These are phyloP conservation scores for Bombyx mori DNA, from an alignment of 1,140 invertebrate species.

Conservation along the genomic window ASM3026992v2 NC_085134.1:3220501-3221000, in stretches of 20 bases:
- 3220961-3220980: too few relatives aligned
- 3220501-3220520: too few relatives aligned
- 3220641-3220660: conserved; percentile 55
- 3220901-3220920: conserved; percentile 12
- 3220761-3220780: conserved; percentile 60
- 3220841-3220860: conserved; percentile 23
- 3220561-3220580: too few relatives aligned
- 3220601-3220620: conserved; percentile 64
- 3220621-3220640: conserved; percentile 65
- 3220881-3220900: too few relatives aligned
- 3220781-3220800: conserved; percentile 61
- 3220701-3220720: conserved; percentile 30
- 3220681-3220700: conserved; percentile 22
- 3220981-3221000: too few relatives aligned
- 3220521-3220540: too few relatives aligned
- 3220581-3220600: conserved; percentile 23
- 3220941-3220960: conserved; percentile 14
- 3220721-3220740: conserved; percentile 28
- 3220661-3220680: conserved; percentile 35
- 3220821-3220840: conserved; percentile 35
- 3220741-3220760: conserved; percentile 41
- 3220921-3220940: conserved; percentile 37
- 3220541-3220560: too few relatives aligned
- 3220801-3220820: conserved; percentile 65
- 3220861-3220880: background rate